Base-by-base conservation (phyloP, 2,888 invertebrate genomes). In the Megamerina dolium region DNA sequence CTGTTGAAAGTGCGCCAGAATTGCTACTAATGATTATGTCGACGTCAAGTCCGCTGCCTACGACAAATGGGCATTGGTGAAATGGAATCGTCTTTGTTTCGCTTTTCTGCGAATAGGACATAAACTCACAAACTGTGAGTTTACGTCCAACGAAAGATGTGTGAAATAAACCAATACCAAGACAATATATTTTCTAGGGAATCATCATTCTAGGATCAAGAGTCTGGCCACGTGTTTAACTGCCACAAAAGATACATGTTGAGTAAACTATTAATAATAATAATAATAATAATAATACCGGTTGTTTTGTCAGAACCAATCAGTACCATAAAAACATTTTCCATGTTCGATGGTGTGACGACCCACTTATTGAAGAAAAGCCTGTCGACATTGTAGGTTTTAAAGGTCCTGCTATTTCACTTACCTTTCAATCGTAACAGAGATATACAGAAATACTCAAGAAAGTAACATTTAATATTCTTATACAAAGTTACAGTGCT, bases 271-370 rank as follows among this genome's bases (percentile, higher is more conserved):
- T 50, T 47, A 17, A 34, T 43, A 21, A n/a, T n/a, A n/a, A n/a
- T n/a, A n/a, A n/a, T n/a, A n/a, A n/a, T n/a, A n/a, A n/a, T n/a
- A n/a, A 34, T 52, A 5, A 3, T 53, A 13, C 48, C 52, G 3
- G 37, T 49, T 0, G 42, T 29, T 10, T 17, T 48, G 8, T 8
- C 8, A 6, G 23, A 10, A 6, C 23, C 23, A 8, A 33, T 19
- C 23, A 44, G 45, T 8, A 41, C 23, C 23, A 23, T 39, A 18
- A 42, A 14, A 2, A 40, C 34, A 14, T 50, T 34, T n/a, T 47
- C 41, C 9, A 41, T 52, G 27, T 41, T 50, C n/a, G 36, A 45
- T 14, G 43, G 46, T 20, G 46, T 44, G 10, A 47, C 47, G 13
- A 32, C 45, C 32, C 43, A 4, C 14, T 47, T 3, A 16, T 47